Conservation (phyloP, 2,113 vertebrate genomes). For the Lanius ludovicianus region DNA sequence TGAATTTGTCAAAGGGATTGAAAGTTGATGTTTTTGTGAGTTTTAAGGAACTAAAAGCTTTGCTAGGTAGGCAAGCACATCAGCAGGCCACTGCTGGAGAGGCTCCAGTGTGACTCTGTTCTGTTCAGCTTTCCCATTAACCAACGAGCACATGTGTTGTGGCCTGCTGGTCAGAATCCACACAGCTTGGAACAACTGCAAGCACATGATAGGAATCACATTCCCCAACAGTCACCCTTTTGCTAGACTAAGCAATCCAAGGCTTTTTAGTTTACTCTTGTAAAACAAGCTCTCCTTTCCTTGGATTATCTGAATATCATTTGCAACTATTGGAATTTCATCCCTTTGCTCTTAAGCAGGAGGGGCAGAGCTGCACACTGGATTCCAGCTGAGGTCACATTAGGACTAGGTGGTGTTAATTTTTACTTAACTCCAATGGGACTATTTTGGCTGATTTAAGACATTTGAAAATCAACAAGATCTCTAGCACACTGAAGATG, state of each 20-base stretch:
- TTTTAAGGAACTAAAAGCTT: background rate
- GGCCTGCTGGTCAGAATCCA: background rate
- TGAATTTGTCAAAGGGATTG: background rate
- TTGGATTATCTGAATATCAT: conserved; percentile 5
- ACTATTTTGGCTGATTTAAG: background rate
- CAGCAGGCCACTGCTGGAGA: background rate
- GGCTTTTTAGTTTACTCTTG: conserved; percentile 40
- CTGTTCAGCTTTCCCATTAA: background rate
- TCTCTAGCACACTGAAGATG: background rate
- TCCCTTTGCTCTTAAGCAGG: background rate
- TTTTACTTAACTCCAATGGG: background rate
- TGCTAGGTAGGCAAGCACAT: background rate
- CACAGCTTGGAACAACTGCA: conserved; percentile 2
- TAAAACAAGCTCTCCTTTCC: conserved; percentile 20
- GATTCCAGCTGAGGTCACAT: background rate
- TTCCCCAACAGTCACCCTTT: background rate
- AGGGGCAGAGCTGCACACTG: background rate
- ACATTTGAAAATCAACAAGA: background rate
- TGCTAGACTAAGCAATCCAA: conserved; percentile 36
- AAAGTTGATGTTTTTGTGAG: background rate
- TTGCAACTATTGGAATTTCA: conserved; percentile 13
- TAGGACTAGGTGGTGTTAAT: background rate
- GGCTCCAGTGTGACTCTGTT: background rate
- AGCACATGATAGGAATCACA: conserved; percentile 23
- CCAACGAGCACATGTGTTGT: background rate